Conservation (phyloP, 1,140 invertebrate species). For the Metaphire vulgaris region DNA sequence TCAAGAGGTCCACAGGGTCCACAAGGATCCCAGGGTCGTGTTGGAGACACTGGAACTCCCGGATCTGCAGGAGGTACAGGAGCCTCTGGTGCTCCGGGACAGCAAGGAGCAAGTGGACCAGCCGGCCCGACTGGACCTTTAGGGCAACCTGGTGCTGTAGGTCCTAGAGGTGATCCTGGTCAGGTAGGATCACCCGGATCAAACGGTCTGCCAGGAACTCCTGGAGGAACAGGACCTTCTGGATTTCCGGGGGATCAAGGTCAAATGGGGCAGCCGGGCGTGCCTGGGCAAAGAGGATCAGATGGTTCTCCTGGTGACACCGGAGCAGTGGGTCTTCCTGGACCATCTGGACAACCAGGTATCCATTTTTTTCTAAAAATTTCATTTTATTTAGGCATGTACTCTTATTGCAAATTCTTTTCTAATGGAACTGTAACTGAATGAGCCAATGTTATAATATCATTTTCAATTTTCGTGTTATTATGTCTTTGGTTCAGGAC, state of each 20-base stretch:
- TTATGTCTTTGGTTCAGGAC: too few species aligned
- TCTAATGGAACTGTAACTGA: too few species aligned
- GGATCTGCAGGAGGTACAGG: conserved; percentile 4
- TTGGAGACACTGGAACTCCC: conserved; percentile 6
- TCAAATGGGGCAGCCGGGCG: neutral
- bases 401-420: too few species aligned
- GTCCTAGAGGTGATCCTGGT: neutral
- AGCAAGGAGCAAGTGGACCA: conserved; percentile 7
- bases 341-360: neutral
- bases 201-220: neutral
- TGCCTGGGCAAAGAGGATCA: neutral
- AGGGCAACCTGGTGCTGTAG: neutral
- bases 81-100: neutral
- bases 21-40: neutral
- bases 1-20: conserved; percentile 6
- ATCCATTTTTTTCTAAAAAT: too few species aligned
- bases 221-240: neutral
- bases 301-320: neutral
- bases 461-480: too few species aligned
- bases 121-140: conserved; percentile 4
- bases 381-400: too few species aligned
- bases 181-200: neutral
- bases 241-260: neutral
- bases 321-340: neutral
- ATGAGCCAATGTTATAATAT: too few species aligned